These are phyloP conservation scores for Flabesymbios commensalis DNA, from an alignment of 2,888 invertebrate species.

Conservation along the genomic window DNA sequence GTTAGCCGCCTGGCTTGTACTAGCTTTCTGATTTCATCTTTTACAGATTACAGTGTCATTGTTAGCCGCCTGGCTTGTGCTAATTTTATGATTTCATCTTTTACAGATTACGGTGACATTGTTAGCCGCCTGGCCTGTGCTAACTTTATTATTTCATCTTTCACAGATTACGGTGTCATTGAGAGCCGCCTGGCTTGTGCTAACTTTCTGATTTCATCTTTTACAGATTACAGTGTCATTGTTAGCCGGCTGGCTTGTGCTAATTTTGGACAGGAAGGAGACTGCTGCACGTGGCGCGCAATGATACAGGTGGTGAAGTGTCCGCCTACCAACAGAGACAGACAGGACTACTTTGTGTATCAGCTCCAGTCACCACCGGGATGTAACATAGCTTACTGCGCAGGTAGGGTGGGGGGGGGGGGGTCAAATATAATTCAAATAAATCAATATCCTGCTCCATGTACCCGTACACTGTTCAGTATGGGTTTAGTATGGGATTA, in stretches of 20 bases:
- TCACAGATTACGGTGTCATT: neutral
- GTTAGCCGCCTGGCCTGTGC: conserved; percentile 2
- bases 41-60: neutral
- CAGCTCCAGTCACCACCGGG: conserved; percentile 5
- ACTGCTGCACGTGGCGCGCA: conserved; percentile 7
- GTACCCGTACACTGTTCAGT: too few species aligned
- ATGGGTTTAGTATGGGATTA: too few species aligned
- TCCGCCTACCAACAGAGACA: neutral
- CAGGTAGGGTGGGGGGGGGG: too few species aligned
- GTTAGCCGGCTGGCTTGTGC: conserved; percentile 2
- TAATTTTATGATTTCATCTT: neutral
- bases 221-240: neutral
- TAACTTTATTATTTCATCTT: neutral
- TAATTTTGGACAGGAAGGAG: conserved; percentile 5
- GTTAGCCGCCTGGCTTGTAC: too few species aligned
- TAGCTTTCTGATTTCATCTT: neutral
- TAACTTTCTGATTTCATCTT: neutral
- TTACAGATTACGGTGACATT: neutral
- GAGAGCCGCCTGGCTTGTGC: conserved; percentile 2
- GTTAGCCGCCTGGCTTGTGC: conserved; percentile 2
- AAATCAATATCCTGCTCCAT: too few species aligned
- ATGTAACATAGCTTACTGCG: conserved; percentile 6
- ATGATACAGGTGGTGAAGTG: neutral
- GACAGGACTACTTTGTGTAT: conserved; percentile 6
- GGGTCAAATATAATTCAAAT: too few species aligned